A percentile compares a stretch with the other conserved stretches of the same genome.
Evolutionary conservation across 1,140 invertebrate species (phyloP).

Genomic region (Sinonovacula constricta): DNA sequence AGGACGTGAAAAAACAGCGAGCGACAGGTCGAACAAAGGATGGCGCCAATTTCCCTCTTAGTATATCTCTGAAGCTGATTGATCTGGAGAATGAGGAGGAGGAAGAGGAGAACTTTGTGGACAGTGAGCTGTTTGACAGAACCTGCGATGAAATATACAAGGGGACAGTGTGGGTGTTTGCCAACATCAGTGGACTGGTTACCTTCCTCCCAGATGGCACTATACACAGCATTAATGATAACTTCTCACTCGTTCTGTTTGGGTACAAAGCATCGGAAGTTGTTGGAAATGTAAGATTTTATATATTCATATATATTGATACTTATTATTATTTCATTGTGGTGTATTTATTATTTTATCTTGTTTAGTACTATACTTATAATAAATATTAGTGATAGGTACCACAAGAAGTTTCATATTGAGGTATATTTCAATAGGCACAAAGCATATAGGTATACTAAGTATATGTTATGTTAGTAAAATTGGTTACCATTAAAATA

Average conservation of each 20-base stretch:
- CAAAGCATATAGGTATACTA: too few species aligned
- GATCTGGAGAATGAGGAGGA: constrained; percentile 31
- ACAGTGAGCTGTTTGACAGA: neutral
- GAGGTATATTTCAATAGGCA: too few species aligned
- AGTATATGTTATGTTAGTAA: too few species aligned
- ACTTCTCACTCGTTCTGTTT: constrained; percentile 84
- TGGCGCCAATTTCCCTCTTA: constrained; percentile 83
- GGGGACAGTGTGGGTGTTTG: constrained; percentile 80
- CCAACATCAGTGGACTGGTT: constrained; percentile 85
- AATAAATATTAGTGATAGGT: too few species aligned
- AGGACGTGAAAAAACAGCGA: constrained; percentile 82
- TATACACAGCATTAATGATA: constrained; percentile 85
- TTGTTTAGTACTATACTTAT: too few species aligned
- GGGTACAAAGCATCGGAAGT: constrained; percentile 83
- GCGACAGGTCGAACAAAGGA: constrained; percentile 83
- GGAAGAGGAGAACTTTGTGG: neutral
- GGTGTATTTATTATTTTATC: too few species aligned
- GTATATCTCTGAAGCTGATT: constrained; percentile 79
- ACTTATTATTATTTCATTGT: too few species aligned
- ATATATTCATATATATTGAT: too few species aligned
- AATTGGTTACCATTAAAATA: too few species aligned
- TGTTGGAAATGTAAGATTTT: constrained; percentile 80
- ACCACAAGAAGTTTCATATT: too few species aligned
- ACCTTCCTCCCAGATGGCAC: constrained; percentile 82
- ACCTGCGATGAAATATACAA: constrained; percentile 58